Evolutionary conservation across 2,113 vertebrate species (phyloP).

Genomic region (Mus pahari): DNA sequence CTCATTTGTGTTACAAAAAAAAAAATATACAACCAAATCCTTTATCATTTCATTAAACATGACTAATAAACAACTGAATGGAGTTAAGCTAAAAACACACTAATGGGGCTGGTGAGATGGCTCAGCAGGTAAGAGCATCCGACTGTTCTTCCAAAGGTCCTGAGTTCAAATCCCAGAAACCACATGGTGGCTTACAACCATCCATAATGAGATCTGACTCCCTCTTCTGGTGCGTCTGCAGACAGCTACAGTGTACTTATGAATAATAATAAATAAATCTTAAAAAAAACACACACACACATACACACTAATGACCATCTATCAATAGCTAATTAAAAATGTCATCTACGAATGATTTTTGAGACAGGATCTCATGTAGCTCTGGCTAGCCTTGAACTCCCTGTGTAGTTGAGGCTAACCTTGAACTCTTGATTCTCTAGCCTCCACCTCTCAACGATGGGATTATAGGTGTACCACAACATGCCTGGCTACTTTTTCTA

Average conservation of each 20-base stretch:
- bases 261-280: too few species aligned
- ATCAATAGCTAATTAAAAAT: constrained; percentile 13
- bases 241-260: too few species aligned
- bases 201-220: too few species aligned
- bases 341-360: constrained; percentile 2
- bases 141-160: too few species aligned
- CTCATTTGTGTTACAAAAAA: constrained; percentile 48
- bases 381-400: background rate
- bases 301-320: too few species aligned
- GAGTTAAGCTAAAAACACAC: constrained; percentile 41
- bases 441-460: background rate
- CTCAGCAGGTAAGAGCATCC: too few species aligned
- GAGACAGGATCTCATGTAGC: background rate
- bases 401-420: background rate
- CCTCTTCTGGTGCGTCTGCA: too few species aligned
- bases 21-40: background rate
- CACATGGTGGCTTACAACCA: too few species aligned
- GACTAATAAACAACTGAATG: constrained; percentile 8
- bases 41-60: constrained; percentile 47
- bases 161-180: too few species aligned
- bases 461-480: background rate
- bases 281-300: too few species aligned
- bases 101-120: too few species aligned
- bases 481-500: background rate
- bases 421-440: background rate